Evolutionary conservation across 2,888 invertebrate genomes (phyloP).

Genomic region (Spicauda simplicius): DNA sequence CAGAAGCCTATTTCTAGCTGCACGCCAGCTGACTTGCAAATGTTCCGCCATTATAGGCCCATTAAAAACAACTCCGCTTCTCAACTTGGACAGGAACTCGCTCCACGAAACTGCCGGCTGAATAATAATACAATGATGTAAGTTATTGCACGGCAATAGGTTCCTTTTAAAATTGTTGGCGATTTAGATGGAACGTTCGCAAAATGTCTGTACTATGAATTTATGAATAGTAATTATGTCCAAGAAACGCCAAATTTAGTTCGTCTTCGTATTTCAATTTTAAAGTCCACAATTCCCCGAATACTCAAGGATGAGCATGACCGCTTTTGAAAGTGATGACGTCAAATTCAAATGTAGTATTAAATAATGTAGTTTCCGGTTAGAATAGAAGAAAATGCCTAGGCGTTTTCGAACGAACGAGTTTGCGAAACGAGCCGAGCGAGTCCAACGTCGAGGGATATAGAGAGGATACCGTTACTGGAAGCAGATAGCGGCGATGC

Average conservation of each 20-base stretch:
- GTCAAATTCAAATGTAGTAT: slow-evolving; percentile 21
- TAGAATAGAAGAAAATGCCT: slow-evolving; percentile 13
- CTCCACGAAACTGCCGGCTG: slow-evolving; percentile 44
- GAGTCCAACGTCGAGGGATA: slow-evolving; percentile 23
- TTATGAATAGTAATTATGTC: slow-evolving; percentile 40
- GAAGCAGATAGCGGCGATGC: slow-evolving; percentile 66
- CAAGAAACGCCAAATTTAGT: slow-evolving; percentile 29
- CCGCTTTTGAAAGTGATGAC: slow-evolving; percentile 16
- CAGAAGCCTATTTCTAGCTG: slow-evolving; percentile 46
- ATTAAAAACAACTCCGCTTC: slow-evolving; percentile 42
- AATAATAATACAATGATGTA: slow-evolving; percentile 48
- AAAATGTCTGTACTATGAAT: slow-evolving; percentile 39
- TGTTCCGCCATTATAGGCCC: slow-evolving; percentile 49
- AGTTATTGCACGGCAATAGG: slow-evolving; percentile 38
- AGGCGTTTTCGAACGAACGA: slow-evolving; percentile 19
- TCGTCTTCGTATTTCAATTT: slow-evolving; percentile 10
- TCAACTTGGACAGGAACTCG: slow-evolving; percentile 38
- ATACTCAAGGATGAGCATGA: background rate
- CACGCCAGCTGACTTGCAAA: slow-evolving; percentile 60
- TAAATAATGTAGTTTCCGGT: slow-evolving; percentile 29
- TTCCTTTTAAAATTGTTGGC: slow-evolving; percentile 36
- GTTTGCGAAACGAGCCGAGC: slow-evolving; percentile 28
- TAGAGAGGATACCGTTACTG: slow-evolving; percentile 67
- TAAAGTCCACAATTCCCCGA: slow-evolving; percentile 6
- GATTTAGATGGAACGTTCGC: slow-evolving; percentile 46